Percentiles rank a stretch among this genome's conserved stretches.
These are phyloP conservation scores for Montipora cactus DNA, from an alignment of 64 coral and sea anemone genomes.

Conservation along the genomic window DNA sequence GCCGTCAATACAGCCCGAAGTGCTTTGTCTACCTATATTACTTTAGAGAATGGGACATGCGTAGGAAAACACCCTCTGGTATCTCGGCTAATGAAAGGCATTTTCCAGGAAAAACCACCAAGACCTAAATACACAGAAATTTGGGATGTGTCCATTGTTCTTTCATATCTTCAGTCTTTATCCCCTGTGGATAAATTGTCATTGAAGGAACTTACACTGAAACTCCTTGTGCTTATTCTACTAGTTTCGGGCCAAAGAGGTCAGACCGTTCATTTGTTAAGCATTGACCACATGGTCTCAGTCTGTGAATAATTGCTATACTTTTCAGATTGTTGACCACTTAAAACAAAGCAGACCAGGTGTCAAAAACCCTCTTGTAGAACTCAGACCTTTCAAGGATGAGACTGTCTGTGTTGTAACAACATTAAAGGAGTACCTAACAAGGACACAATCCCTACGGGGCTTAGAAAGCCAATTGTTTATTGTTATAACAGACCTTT, in stretches of 20 bases:
- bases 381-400: conserved; percentile 14
- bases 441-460: too few species aligned
- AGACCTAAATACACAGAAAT: conserved; percentile 15
- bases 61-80: conserved; percentile 26
- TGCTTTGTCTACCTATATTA: conserved; percentile 19
- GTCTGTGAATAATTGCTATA: not conserved
- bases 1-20: not conserved
- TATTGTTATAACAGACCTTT: conserved; percentile 33
- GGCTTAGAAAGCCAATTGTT: not conserved
- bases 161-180: not conserved
- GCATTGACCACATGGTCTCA: not conserved
- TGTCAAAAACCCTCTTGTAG: conserved; percentile 24
- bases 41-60: not conserved
- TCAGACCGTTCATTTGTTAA: not conserved
- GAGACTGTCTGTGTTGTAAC: conserved; percentile 25
- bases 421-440: conserved; percentile 48
- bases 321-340: not conserved
- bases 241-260: not conserved
- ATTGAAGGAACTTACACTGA: conserved; percentile 10
- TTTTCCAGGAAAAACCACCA: conserved; percentile 38
- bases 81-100: conserved; percentile 41
- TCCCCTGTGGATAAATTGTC: not conserved
- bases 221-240: not conserved
- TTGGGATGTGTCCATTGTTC: conserved; percentile 30
- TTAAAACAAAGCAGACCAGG: conserved; percentile 11